Percentiles rank a stretch among this genome's conserved stretches.
Conservation (phyloP, 1,140 invertebrate species). For the Mamestra configurata region DNA sequence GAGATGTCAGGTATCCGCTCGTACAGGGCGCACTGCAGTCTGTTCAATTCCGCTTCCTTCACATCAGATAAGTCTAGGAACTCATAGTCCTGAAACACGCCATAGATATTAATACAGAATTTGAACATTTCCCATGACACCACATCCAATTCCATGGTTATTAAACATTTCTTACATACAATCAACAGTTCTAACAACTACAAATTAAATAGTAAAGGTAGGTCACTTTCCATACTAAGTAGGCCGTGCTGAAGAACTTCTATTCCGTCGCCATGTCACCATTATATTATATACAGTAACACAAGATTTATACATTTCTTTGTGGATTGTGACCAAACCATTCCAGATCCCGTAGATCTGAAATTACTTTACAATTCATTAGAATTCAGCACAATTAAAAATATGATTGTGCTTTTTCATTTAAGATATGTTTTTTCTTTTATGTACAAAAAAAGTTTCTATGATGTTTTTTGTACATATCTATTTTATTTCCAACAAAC, state of each 20-base stretch:
- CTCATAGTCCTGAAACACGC: constrained; percentile 88
- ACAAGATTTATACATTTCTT: not conserved
- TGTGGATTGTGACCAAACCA: constrained; percentile 1
- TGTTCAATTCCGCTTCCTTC: constrained; percentile 86
- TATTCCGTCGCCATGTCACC: constrained; percentile 15
- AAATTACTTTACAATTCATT: constrained; percentile 21
- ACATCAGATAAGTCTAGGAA: constrained; percentile 88
- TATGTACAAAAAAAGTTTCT: not conserved
- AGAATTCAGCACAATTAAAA: not conserved
- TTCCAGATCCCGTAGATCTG: constrained; percentile 19
- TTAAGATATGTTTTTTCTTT: not conserved
- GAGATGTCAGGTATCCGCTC: constrained; percentile 68
- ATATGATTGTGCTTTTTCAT: not conserved
- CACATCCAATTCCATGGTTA: constrained; percentile 22
- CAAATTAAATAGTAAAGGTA: constrained; percentile 22
- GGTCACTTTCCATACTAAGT: constrained; percentile 36
- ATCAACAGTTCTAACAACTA: constrained; percentile 10
- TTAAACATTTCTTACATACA: constrained; percentile 5
- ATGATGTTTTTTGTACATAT: too few relatives aligned
- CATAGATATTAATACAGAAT: constrained; percentile 61
- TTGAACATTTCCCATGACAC: not conserved
- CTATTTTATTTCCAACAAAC: too few relatives aligned
- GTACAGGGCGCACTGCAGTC: constrained; percentile 85
- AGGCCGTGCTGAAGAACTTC: constrained; percentile 29
- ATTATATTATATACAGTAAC: constrained; percentile 11